These are phyloP conservation scores for Polydesmus complanatus DNA, from an alignment of 2,888 invertebrate species.

Conservation along the genomic window DNA sequence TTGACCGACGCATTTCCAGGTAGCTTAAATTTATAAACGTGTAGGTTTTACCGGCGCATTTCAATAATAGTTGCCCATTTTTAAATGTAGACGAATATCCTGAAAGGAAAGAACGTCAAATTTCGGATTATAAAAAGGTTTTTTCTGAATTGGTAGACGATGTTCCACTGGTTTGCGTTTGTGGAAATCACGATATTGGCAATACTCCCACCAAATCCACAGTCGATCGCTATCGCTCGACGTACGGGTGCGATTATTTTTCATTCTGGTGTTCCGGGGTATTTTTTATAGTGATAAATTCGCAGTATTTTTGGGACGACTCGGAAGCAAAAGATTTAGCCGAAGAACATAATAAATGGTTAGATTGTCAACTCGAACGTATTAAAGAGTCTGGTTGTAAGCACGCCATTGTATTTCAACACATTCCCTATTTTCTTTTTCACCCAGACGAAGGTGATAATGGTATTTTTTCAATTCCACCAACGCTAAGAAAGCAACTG, in stretches of 20 bases:
- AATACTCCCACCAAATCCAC: conserved; percentile 33
- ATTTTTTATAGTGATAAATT: conserved; percentile 37
- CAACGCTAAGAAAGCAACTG: conserved; percentile 26
- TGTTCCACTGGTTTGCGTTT: conserved; percentile 38
- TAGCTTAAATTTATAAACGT: no score
- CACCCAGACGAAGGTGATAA: conserved; percentile 28
- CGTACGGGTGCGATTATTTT: conserved; percentile 39
- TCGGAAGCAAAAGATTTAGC: conserved; percentile 26
- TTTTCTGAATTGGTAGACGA: conserved; percentile 31
- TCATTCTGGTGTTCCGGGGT: conserved; percentile 38
- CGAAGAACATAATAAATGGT: conserved; percentile 33
- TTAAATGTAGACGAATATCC: conserved; percentile 4
- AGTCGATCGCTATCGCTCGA: conserved; percentile 25
- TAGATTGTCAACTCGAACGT: conserved; percentile 29
- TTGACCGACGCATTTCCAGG: conserved; percentile 37
- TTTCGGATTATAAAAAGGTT: conserved; percentile 31
- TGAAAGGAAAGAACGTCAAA: conserved; percentile 30
- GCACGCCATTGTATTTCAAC: conserved; percentile 35
- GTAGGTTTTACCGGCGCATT: neutral
- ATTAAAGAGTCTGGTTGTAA: conserved; percentile 23
- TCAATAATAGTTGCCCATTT: neutral
- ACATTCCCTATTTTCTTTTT: conserved; percentile 36
- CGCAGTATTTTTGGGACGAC: conserved; percentile 33
- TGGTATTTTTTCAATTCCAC: conserved; percentile 32
- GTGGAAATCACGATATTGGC: conserved; percentile 42